Evolutionary conservation across 2,888 invertebrate genomes (phyloP), one percentile per base, ranked within the genome.

Genomic region (Escarpia spicata): DNA sequence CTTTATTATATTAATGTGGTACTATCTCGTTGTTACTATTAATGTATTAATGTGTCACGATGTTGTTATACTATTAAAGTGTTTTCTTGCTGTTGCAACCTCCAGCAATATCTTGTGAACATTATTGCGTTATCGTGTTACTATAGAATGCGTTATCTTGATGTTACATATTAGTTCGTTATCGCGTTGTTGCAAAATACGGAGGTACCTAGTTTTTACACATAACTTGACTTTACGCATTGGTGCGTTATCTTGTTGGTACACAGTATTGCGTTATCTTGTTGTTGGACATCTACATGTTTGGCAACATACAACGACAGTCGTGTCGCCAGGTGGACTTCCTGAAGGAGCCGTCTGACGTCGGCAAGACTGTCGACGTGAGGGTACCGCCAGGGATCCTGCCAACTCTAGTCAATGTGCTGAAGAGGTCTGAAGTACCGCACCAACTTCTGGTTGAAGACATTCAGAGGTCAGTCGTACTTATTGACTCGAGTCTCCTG

Each of bases 351-450:
- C 75, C 75, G 19, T 26, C 75, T 15, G 75, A 75, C 19, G 45
- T 91, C 0, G 91, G 91, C 43, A 52, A 15, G n/a, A 43, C 44
- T 52, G 91, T 91, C 6, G 91, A 91, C 91, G 43, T 91, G 45
- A 44, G 37, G 19, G 91, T 91, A n/a, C 15, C 91, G 3, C 91
- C 91, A 19, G 52, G 8, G 4, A 15, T n/a, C 44, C 31, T 91
- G 44, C 52, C 91, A 3, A 45, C 44, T 12, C n/a, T 91, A 75
- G 75, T 75, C 26, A n/a, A 75, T 26, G 75, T 75, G 75, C 26
- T 75, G 75, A 75, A 75, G 75, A 75, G n/a, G 75, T 75, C 75
- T 15, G 75, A 26, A 75, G 75, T 75, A 19, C 75, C 19, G 6
- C 75, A 75, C 26, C 75, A 75, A 75, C 19, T 75, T 26, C 19